Base-by-base conservation (phyloP, 2,113 vertebrate species). In the Thomomys bottae region DNA sequence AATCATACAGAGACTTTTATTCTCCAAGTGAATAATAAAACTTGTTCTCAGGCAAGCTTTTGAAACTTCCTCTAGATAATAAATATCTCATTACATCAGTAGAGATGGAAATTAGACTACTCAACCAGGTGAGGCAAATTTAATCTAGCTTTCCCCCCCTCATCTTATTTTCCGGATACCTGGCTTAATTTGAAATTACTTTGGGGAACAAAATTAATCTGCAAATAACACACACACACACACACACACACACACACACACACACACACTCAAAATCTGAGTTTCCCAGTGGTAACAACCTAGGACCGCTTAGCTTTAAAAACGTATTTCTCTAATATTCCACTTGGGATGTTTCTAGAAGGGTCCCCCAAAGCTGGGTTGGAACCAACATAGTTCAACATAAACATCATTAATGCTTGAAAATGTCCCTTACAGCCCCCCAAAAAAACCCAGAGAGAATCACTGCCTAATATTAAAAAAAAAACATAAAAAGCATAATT, bases 71-170 rank as follows among this genome's bases (percentile, higher is more conserved):
- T 75, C 63, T 72, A 68, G 63, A 40, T 82, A 59, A 91, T 42
- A 83, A 86, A 73, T 9, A 40, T 36, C 54, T 34, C 85, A 63
- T 82, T 63, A 59, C 49, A 82, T 70, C 61, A 59, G 61, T 45
- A 66, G 80, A 80, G 68, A 79, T 66, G 36, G 73, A 79, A 79
- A 93, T 64, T 36, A 89, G 85, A 86, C 3, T 23, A 28, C n/a
- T 84, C 72, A 87, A 70, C 59, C 77, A 83, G 88, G 85, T 89
- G 71, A 83, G 49, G 59, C 71, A 57, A 84, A 84, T 57, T 83
- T 79, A 70, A 75, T 79, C 66, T 23, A 71, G n/a, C 21, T 11
- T 72, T 71, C 75, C 34, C 40, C 18, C 18, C 14, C 14, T 75
- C 36, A 28, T 76, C 54, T 20, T 28, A 68, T 66, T 75, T 80